Conservation (phyloP, 2,113 vertebrate species). For the Rana temporaria region DNA sequence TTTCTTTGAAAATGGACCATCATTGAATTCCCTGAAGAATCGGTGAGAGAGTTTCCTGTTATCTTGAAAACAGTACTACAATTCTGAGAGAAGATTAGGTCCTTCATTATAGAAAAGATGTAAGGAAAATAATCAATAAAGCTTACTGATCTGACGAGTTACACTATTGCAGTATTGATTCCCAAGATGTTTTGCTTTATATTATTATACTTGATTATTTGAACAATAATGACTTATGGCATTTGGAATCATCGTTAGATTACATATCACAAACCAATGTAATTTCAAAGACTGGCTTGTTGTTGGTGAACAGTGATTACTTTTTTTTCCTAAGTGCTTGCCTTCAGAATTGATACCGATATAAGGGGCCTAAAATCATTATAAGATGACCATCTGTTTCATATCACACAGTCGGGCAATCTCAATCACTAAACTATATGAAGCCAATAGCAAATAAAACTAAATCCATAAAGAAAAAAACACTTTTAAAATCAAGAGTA, state of each 20-base stretch:
- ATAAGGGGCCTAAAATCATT: too few relatives aligned
- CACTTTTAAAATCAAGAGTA: too few relatives aligned
- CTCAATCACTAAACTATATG: too few relatives aligned
- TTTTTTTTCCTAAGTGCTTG: background rate
- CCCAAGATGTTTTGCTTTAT: conserved; percentile 26
- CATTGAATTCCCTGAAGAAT: background rate
- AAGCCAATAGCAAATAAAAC: too few relatives aligned
- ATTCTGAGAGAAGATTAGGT: conserved; percentile 35
- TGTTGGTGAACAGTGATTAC: conserved; percentile 7
- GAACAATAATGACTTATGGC: conserved; percentile 28
- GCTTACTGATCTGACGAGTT: conserved; percentile 44
- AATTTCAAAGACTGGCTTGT: conserved; percentile 11
- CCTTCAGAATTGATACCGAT: background rate
- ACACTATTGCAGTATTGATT: conserved; percentile 47
- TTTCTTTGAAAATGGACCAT: background rate
- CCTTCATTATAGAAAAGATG: conserved; percentile 30
- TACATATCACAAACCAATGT: conserved; percentile 28
- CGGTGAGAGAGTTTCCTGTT: background rate
- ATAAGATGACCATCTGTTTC: too few relatives aligned
- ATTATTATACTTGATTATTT: conserved; percentile 46
- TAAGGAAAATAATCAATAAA: conserved; percentile 39
- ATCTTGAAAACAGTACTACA: conserved; percentile 15
- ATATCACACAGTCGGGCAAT: too few relatives aligned
- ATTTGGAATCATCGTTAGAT: conserved; percentile 22
- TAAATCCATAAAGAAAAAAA: too few relatives aligned